Conservation (phyloP, 1,140 invertebrate genomes). For the Coenobita brevimanus region DNA sequence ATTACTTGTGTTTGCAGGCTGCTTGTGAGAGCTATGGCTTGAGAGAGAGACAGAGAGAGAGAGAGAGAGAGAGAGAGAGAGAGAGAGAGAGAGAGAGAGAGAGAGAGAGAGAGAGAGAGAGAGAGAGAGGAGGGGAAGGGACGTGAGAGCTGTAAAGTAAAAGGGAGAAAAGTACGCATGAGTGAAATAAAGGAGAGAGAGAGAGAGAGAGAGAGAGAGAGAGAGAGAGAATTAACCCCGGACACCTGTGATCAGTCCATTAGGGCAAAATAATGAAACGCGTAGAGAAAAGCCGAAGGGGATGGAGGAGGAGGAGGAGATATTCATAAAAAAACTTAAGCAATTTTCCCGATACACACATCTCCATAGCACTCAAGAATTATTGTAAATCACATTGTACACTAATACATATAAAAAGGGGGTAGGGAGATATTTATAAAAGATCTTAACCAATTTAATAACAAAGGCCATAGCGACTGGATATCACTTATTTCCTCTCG, state of each 20-base stretch:
- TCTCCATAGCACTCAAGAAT: too few relatives aligned
- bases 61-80: not conserved
- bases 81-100: too few relatives aligned
- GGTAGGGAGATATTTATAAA: too few relatives aligned
- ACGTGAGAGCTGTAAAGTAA: not conserved
- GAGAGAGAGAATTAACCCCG: not conserved
- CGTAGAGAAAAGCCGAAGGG: not conserved
- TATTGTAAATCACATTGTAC: too few relatives aligned
- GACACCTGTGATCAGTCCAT: slow-evolving; percentile 47
- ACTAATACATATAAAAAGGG: too few relatives aligned
- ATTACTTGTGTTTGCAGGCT: not conserved
- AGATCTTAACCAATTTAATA: too few relatives aligned
- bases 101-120: too few relatives aligned
- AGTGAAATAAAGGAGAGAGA: not conserved
- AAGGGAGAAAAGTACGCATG: not conserved
- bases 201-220: too few relatives aligned
- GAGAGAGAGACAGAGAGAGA: not conserved
- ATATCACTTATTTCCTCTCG: too few relatives aligned
- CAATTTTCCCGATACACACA: too few relatives aligned
- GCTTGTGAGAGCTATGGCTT: not conserved
- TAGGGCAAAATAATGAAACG: slow-evolving; percentile 40
- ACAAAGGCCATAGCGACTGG: too few relatives aligned
- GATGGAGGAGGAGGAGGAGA: not conserved
- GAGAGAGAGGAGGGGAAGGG: not conserved
- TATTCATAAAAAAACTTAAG: not conserved